Evolutionary conservation across 2,797 vertebrate genomes (phyloP).

Genomic region (Neoniphon sammara): DNA sequence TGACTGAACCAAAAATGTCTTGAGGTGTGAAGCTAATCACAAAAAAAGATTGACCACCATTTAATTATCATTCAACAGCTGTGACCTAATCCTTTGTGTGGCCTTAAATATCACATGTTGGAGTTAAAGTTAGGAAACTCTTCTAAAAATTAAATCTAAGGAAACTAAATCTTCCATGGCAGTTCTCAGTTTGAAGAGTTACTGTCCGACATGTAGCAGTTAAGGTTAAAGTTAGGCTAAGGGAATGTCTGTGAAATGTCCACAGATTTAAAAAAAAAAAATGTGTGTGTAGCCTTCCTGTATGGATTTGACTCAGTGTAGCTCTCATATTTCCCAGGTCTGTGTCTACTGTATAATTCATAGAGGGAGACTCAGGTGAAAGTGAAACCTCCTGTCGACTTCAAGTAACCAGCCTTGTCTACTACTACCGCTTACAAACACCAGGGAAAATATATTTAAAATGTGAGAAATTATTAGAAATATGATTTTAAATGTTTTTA

Average conservation of each 20-base stretch:
- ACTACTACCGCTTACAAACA: neutral
- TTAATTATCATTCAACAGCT: neutral
- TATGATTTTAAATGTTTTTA: neutral
- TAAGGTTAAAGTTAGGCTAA: neutral
- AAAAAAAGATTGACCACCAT: slow-evolving; percentile 3
- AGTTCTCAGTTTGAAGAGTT: neutral
- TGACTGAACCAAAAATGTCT: neutral
- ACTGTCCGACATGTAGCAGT: neutral
- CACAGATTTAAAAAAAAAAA: neutral
- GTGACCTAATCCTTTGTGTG: neutral
- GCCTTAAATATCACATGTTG: neutral
- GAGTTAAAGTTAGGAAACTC: too few relatives aligned
- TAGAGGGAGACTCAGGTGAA: slow-evolving; percentile 47
- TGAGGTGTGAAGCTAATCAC: neutral
- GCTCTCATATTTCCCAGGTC: slow-evolving; percentile 1
- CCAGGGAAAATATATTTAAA: neutral
- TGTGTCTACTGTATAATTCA: slow-evolving; percentile 67
- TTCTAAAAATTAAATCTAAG: too few relatives aligned
- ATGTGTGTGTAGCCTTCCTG: neutral
- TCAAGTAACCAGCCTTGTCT: slow-evolving; percentile 16
- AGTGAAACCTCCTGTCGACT: slow-evolving; percentile 53
- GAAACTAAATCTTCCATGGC: too few relatives aligned
- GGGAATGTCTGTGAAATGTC: neutral
- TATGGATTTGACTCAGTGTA: neutral
- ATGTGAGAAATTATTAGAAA: neutral